Evolutionary conservation across 2,113 vertebrate genomes (phyloP).

Genomic region (Crypturellus undulatus): DNA sequence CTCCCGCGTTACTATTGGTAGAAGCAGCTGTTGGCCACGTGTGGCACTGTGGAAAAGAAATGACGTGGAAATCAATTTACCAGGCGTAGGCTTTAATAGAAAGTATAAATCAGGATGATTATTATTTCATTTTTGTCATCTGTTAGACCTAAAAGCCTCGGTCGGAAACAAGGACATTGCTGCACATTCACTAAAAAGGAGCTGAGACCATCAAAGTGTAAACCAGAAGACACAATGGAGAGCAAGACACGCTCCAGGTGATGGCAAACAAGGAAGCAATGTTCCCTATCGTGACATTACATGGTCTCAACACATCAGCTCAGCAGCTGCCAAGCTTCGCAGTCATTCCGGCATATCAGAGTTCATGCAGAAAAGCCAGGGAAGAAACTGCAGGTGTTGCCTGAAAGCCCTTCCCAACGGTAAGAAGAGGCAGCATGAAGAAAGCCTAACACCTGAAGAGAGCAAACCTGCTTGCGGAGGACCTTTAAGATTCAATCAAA

Average conservation of each 20-base stretch:
- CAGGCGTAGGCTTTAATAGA: not conserved
- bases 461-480: not conserved
- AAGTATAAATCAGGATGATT: not conserved
- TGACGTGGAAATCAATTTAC: not conserved
- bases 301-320: accelerated
- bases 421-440: not conserved
- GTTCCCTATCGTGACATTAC: not conserved
- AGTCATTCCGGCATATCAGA: not conserved
- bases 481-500: not conserved
- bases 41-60: not conserved
- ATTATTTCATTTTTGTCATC: not conserved
- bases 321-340: not conserved
- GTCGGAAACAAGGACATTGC: not conserved
- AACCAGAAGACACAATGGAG: not conserved
- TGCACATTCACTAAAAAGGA: not conserved
- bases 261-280: not conserved
- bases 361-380: not conserved
- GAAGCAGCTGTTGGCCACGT: not conserved
- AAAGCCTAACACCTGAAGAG: not conserved
- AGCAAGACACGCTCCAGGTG: not conserved
- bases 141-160: not conserved
- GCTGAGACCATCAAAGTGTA: not conserved
- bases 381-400: not conserved
- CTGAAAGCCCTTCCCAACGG: not conserved
- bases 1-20: not conserved